These are phyloP conservation scores for Cynopterus brachyotis DNA, from an alignment of 2,113 vertebrate genomes.

Conservation along the genomic window DNA sequence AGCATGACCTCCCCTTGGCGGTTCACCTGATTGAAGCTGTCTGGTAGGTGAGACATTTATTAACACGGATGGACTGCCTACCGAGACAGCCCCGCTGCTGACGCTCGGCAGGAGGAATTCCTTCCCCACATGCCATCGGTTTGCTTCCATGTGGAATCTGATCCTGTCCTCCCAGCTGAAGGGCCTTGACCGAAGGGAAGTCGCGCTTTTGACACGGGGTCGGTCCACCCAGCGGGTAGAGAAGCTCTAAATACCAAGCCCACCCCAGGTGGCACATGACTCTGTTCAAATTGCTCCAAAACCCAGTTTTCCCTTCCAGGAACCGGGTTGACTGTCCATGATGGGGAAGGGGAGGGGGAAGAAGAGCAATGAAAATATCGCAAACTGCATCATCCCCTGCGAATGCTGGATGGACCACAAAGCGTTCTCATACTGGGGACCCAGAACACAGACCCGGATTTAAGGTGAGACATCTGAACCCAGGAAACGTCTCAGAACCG, in stretches of 20 bases:
- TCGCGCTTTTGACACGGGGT: rapidly evolving
- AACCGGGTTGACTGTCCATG: background rate
- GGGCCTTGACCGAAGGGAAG: background rate
- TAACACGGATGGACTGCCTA: constrained; percentile 74
- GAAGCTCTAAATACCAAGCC: background rate
- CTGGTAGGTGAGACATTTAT: constrained; percentile 78
- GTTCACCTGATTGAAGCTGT: constrained; percentile 74
- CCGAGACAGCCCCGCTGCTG: constrained; percentile 22
- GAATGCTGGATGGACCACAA: background rate
- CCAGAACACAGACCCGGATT: background rate
- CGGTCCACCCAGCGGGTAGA: rapidly evolving
- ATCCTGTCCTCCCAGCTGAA: background rate
- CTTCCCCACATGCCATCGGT: constrained; percentile 38
- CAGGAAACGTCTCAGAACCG: background rate
- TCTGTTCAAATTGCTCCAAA: background rate
- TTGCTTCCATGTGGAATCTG: background rate
- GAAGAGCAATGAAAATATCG: background rate
- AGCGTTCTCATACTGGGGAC: background rate
- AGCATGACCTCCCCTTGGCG: constrained; percentile 50
- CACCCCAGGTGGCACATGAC: background rate
- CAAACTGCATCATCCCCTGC: background rate
- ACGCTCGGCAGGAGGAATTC: background rate
- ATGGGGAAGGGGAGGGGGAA: rapidly evolving
- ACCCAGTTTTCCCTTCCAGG: background rate
- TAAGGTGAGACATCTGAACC: background rate